Conservation (phyloP, 1,140 invertebrate genomes). For the Triops cancriformis region DNA sequence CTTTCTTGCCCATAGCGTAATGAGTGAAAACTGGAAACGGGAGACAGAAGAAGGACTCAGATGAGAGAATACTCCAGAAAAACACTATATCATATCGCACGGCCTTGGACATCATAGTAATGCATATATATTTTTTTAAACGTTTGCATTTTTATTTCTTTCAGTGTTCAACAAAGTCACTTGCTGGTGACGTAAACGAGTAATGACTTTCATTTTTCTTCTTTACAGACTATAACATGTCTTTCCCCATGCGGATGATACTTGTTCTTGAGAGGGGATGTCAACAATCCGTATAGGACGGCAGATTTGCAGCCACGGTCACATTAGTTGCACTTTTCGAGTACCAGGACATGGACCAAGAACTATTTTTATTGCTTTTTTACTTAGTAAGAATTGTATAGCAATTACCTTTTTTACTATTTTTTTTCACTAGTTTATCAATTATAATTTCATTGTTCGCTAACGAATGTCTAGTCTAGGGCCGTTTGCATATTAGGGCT, state of each 20-base stretch:
- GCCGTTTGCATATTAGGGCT: not conserved
- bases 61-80: too few species aligned
- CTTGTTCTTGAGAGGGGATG: not conserved
- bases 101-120: too few species aligned
- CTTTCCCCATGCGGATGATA: not conserved
- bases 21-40: too few species aligned
- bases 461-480: not conserved
- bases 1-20: too few species aligned
- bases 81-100: too few species aligned
- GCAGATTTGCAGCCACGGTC: not conserved
- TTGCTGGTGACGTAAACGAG: too few species aligned
- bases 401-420: not conserved
- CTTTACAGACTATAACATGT: not conserved
- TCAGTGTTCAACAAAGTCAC: too few species aligned
- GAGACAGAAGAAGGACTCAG: too few species aligned
- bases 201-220: not conserved
- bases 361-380: not conserved
- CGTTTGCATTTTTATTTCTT: too few species aligned
- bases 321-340: not conserved
- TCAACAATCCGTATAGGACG: not conserved
- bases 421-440: not conserved
- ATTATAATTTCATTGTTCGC: not conserved
- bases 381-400: not conserved
- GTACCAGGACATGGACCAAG: not conserved
- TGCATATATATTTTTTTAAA: too few species aligned